phyloP scores from a whole-genome alignment of 2,797 vertebrate species.

The Pipistrellus nathusii region DNA sequence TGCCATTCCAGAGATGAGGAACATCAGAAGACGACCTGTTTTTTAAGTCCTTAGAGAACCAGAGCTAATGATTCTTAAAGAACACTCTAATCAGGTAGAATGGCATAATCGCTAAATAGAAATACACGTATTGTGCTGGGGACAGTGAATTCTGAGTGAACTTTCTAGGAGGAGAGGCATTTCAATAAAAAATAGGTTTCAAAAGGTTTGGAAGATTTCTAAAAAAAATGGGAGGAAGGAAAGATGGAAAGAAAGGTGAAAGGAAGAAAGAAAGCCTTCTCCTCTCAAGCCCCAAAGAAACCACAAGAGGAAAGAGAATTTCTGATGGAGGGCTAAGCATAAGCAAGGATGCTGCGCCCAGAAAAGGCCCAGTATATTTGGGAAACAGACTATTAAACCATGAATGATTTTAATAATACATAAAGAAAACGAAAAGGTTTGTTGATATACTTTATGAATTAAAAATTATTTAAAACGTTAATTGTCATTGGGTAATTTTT shows the following conservation, averaged over 20 bases:
- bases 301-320: background rate
- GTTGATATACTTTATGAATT: background rate
- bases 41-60: slow-evolving; percentile 25
- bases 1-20: background rate
- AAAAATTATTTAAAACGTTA: background rate
- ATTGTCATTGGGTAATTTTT: background rate
- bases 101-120: background rate
- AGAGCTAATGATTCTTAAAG: background rate
- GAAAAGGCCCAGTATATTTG: background rate
- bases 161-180: background rate
- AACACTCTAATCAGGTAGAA: background rate
- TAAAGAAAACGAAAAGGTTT: background rate
- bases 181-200: background rate
- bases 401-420: background rate
- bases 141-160: background rate
- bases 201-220: background rate
- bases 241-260: background rate
- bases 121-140: background rate
- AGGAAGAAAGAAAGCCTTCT: background rate
- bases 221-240: background rate
- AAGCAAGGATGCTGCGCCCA: background rate
- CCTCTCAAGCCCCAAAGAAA: background rate
- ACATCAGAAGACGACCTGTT: background rate
- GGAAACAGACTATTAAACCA: background rate
- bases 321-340: background rate